Conservation (phyloP, 2,888 invertebrate species). For the Poecilobothrus nobilitatus region DNA sequence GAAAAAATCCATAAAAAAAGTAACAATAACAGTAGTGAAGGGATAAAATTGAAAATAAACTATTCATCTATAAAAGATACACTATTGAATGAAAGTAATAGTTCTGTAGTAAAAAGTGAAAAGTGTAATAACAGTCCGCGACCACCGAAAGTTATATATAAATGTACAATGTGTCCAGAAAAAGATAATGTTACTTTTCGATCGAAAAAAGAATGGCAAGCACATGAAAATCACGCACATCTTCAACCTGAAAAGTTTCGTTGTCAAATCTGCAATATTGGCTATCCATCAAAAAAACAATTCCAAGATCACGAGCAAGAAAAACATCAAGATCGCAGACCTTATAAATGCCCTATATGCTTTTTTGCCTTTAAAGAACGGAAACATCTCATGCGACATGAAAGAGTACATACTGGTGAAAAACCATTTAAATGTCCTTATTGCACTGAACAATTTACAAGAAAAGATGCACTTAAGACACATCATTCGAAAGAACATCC, state of each 20-base stretch:
- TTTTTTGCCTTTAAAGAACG: slow-evolving; percentile 10
- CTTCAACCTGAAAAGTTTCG: slow-evolving; percentile 2
- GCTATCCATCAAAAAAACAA: neutral
- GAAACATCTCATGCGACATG: slow-evolving; percentile 5
- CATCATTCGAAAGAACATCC: slow-evolving; percentile 9
- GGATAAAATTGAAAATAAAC: neutral
- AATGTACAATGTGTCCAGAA: slow-evolving; percentile 7
- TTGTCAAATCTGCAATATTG: neutral
- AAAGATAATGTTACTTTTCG: neutral
- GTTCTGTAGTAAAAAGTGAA: neutral
- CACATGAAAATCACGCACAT: slow-evolving; percentile 1
- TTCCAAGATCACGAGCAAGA: slow-evolving; percentile 9
- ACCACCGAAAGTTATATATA: neutral
- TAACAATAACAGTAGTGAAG: neutral
- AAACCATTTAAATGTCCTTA: slow-evolving; percentile 4
- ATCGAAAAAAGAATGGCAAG: neutral
- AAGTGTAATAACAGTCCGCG: neutral
- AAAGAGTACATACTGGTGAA: neutral
- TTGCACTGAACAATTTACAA: slow-evolving; percentile 1
- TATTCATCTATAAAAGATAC: neutral
- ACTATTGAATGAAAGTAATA: neutral
- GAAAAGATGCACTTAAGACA: slow-evolving; percentile 5
- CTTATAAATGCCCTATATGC: slow-evolving; percentile 5
- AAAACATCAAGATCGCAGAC: slow-evolving; percentile 7
- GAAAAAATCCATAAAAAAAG: neutral